Evolutionary conservation across 2,113 vertebrate genomes (phyloP), one percentile per base, ranked within the genome.

Genomic region (Sciurus niger): DNA sequence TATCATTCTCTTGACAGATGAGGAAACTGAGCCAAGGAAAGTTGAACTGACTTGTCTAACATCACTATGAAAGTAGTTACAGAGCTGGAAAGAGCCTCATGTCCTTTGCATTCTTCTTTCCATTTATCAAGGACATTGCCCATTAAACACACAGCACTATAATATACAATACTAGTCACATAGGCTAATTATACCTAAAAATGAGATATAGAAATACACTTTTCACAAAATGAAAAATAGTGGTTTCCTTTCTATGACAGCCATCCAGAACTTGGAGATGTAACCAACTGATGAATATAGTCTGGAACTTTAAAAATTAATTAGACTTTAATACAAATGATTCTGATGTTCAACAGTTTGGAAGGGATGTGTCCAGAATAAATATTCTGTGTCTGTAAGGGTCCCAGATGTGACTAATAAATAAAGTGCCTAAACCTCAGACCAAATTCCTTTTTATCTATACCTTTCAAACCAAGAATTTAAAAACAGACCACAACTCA

Each of bases 11-110:
- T 93, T 96, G 48, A 95, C n/a, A 93, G 48, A 94, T 68, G 67
- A 97, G 67, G 53, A 94, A 94, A 91, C 53, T 79, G 55, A 96
- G 28, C 77, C 89, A 93, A 82, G 74, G 14, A 88, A 74, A 77
- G 17, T 48, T 46, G 37, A 84, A 86, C 63, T 89, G 12, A 60
- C 37, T 94, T 89, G 13, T 86, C 46, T 74, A 14, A 2, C 67
- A 68, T 79, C 40, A 37, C 13, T 20, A 20, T 68, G 53, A 94
- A 74, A 84, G 12, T 68, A 95, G 34, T 32, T 58, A 65, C 8
- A 73, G 68, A 70, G 7, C 18, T 96, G 11, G 24, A 43, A 80
- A 93, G 43, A 90, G 40, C 53, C 11, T 53, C 4, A 32, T 68
- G 25, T 13, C 6, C 34, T 86, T 84, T 79, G 73, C 17, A 74